These are phyloP conservation scores for Tiliqua scincoides DNA, from an alignment of 2,113 vertebrate species.

Conservation along the genomic window DNA sequence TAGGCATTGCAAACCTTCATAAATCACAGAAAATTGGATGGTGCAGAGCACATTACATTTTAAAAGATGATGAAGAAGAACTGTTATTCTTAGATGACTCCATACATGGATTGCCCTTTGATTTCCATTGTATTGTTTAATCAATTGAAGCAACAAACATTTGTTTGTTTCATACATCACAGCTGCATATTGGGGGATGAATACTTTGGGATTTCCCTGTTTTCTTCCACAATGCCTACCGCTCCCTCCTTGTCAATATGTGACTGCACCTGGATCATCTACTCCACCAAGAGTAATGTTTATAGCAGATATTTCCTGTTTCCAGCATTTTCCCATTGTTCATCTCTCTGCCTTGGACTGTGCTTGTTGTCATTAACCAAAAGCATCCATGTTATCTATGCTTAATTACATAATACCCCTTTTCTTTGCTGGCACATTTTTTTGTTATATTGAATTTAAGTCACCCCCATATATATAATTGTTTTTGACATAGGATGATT, in stretches of 20 bases:
- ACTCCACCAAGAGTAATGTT: constrained; percentile 51
- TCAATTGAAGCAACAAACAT: constrained; percentile 59
- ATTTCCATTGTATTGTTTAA: constrained; percentile 72
- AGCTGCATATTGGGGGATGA: constrained; percentile 67
- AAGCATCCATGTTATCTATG: constrained; percentile 54
- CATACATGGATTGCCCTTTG: constrained; percentile 58
- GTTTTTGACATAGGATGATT: constrained; percentile 28
- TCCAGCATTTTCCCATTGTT: constrained; percentile 65
- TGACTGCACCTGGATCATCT: constrained; percentile 68
- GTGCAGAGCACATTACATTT: constrained; percentile 46
- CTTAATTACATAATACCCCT: not conserved
- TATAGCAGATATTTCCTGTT: constrained; percentile 76
- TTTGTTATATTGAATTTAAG: constrained; percentile 2
- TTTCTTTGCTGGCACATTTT: constrained; percentile 40
- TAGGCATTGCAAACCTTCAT: not conserved
- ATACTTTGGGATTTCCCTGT: constrained; percentile 67
- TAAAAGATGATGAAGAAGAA: constrained; percentile 52
- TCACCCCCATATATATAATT: too few relatives aligned
- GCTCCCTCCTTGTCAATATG: constrained; percentile 66
- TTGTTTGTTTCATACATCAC: constrained; percentile 70
- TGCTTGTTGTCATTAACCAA: constrained; percentile 53
- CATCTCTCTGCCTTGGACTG: constrained; percentile 36
- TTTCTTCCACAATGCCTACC: constrained; percentile 65
- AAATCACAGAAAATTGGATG: constrained; percentile 43
- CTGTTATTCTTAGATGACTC: constrained; percentile 68